Percentiles rank a stretch among this genome's conserved stretches.
phyloP scores from a whole-genome alignment of 2,797 vertebrate species.

The Lagorchestes hirsutus region DNA sequence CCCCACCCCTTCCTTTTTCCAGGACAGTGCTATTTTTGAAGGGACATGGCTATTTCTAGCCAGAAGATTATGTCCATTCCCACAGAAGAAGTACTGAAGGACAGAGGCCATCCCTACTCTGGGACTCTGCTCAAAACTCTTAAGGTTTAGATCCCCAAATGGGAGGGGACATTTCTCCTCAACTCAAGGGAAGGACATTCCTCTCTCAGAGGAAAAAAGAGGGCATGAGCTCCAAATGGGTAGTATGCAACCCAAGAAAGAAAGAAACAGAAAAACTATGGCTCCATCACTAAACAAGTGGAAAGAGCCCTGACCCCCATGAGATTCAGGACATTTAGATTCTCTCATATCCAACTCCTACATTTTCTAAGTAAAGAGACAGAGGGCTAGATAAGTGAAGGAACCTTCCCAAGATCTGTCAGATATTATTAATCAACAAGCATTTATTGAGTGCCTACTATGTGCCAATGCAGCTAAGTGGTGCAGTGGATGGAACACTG shows the following conservation, averaged over 20 bases:
- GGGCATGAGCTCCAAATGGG: not conserved
- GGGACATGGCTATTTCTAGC: slow-evolving; percentile 2
- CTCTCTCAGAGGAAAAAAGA: not conserved
- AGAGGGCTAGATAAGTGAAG: not conserved
- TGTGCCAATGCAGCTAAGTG: not conserved
- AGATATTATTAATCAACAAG: not conserved
- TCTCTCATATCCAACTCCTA: not conserved
- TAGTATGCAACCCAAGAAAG: not conserved
- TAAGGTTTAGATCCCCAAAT: not conserved
- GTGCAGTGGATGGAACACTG: not conserved
- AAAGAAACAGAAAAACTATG: not conserved
- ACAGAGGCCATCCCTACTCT: not conserved
- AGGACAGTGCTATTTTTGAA: not conserved
- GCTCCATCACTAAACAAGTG: not conserved
- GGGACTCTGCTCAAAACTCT: not conserved
- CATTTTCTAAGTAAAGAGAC: not conserved
- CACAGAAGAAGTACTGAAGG: not conserved
- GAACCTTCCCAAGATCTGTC: not conserved
- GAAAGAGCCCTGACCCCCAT: not conserved
- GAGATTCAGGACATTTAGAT: not conserved
- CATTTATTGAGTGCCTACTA: not conserved
- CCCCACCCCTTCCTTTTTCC: slow-evolving; percentile 6
- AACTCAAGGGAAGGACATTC: not conserved
- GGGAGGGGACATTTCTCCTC: not conserved
- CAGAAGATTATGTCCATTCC: slow-evolving; percentile 3